phyloP scores from a whole-genome alignment of 2,113 vertebrate genomes.

The Propithecus coquereli region DNA sequence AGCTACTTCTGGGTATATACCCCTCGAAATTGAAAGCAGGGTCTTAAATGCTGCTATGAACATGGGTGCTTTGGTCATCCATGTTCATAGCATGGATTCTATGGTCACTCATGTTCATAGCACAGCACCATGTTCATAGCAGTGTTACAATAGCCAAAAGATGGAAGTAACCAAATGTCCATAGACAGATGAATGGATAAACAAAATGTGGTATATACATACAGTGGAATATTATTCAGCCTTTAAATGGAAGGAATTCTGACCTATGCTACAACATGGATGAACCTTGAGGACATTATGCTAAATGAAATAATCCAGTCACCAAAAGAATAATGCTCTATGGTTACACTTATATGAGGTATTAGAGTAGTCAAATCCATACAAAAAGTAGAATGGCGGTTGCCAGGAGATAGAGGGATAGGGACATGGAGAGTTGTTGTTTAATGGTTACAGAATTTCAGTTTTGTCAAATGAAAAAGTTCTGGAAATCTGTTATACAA shows the following conservation, averaged over 20 bases:
- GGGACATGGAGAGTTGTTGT: neutral
- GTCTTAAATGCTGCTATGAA: neutral
- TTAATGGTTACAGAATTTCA: neutral
- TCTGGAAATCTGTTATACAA: neutral
- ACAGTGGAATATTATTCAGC: neutral
- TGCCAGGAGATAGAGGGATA: neutral
- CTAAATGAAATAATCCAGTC: neutral
- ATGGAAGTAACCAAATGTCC: neutral
- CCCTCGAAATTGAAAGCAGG: neutral
- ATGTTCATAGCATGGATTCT: no score
- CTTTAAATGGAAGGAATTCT: neutral
- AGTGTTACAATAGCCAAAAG: neutral
- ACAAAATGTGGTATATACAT: neutral
- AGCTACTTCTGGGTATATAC: neutral
- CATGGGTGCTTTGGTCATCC: neutral
- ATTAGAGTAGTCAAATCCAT: neutral
- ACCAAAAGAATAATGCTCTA: neutral
- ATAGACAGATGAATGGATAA: neutral
- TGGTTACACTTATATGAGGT: neutral
- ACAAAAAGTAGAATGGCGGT: neutral
- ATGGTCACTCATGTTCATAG: neutral
- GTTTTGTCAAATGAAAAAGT: neutral
- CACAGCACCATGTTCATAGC: neutral
- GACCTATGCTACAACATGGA: neutral
- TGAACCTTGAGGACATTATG: neutral